Evolutionary conservation across 2,797 vertebrate genomes (phyloP).

Genomic region (Sparidentex hasta): DNA sequence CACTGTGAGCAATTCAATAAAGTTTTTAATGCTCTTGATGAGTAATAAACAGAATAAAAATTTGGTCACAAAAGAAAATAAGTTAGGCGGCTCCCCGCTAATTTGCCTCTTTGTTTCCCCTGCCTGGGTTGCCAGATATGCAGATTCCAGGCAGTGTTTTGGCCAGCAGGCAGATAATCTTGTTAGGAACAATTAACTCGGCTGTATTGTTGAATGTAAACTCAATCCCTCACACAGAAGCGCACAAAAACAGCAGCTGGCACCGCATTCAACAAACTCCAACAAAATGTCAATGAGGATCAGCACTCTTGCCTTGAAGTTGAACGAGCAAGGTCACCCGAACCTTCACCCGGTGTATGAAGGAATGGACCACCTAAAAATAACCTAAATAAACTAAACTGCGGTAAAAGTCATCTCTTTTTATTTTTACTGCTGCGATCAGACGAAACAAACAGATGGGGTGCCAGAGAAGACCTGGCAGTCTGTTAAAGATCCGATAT

Average conservation of each 20-base stretch:
- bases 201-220: conserved; percentile 73
- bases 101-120: conserved; percentile 58
- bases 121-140: conserved; percentile 75
- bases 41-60: conserved; percentile 43
- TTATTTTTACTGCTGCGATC: not conserved
- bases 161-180: conserved; percentile 76
- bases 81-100: conserved; percentile 53
- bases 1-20: conserved; percentile 23
- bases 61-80: conserved; percentile 53
- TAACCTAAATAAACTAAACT: conserved; percentile 28
- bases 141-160: conserved; percentile 71
- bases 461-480: not conserved
- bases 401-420: not conserved
- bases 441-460: conserved; percentile 14
- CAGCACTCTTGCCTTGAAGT: not conserved
- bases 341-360: conserved; percentile 10
- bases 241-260: conserved; percentile 56
- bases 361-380: conserved; percentile 10
- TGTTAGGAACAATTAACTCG: conserved; percentile 75
- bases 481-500: too few relatives aligned
- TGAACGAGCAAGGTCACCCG: conserved; percentile 12
- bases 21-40: conserved; percentile 11
- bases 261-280: conserved; percentile 20
- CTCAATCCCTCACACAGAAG: conserved; percentile 57
- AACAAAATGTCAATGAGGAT: conserved; percentile 56